Evolutionary conservation across 2,113 vertebrate genomes (phyloP), one percentile per base, ranked within the genome.

Genomic region (Callipepla squamata): DNA sequence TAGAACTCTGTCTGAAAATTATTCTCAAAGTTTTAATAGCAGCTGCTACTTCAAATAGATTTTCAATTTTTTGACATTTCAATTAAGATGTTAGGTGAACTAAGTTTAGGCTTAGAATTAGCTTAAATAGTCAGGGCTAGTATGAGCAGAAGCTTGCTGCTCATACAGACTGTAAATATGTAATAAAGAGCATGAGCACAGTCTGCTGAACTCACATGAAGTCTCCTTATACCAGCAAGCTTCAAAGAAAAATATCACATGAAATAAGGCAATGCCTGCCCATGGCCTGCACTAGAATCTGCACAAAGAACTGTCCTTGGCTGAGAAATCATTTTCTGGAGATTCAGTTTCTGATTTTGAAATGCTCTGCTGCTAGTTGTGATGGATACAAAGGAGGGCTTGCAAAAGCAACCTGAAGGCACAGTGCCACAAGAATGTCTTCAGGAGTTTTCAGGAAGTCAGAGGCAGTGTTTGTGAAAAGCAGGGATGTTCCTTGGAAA

Each of bases 361-460:
- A 86, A 75, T 10, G 8, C 38, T 78, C 44, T 61, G 40, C 48
- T 23, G 1, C 69, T 14, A 80, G 18, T 13, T 2, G 1, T 23
- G 44, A 20, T 8, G 36, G 48, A 47, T 88, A 34, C 48, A 93
- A 58, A 72, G 80, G 38, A 23, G 22, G 76, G 13, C 32, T 67
- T 66, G 32, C 68, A 58, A 80, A 83, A 11, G 12, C 5, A 8
- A 62, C 47, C 12, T 48, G 70, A 66, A 57, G 22, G n/a, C 51
- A 76, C 85, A 26, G 36, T 1, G 10, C 15, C 34, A 10, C 5
- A 62, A 72, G 59, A 83, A 76, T 25, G 25, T 8, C 75, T n/a
- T 36, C 22, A 21, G 44, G 45, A 87, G 17, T 63, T 89, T 95
- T 80, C 59, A 61, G 61, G 11, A 88, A 92, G 47, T 47, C 55